Evolutionary conservation across 1,140 invertebrate species (phyloP).

Genomic region (Copidosoma floridanum): DNA sequence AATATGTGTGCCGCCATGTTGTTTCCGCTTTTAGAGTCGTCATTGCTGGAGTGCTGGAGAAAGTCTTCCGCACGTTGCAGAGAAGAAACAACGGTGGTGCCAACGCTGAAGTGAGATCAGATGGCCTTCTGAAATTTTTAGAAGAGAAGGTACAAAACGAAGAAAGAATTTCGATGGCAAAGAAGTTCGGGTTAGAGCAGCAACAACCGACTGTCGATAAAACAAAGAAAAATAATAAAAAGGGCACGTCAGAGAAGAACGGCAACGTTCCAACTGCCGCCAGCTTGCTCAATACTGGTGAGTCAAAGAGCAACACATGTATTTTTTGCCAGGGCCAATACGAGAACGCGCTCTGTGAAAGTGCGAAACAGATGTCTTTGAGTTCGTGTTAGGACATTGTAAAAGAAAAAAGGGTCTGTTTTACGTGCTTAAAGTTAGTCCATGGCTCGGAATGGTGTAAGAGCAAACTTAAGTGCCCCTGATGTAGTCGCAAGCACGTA

Average conservation of each 20-base stretch:
- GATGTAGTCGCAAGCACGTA: conserved; percentile 16
- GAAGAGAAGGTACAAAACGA: conserved; percentile 31
- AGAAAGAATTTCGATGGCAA: conserved; percentile 27
- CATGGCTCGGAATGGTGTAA: conserved; percentile 20
- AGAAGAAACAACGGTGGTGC: background rate
- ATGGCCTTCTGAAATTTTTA: conserved; percentile 33
- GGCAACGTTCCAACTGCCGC: background rate
- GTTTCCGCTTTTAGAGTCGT: conserved; percentile 42
- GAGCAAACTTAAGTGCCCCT: conserved; percentile 4
- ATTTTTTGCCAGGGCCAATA: background rate
- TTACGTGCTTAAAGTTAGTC: conserved; percentile 18
- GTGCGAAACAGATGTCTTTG: conserved; percentile 19
- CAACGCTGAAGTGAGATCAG: too few relatives aligned
- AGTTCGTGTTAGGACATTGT: conserved; percentile 12
- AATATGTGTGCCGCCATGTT: conserved; percentile 39
- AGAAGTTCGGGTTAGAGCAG: background rate
- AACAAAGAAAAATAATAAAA: background rate
- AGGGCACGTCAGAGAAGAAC: background rate
- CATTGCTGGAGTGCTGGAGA: conserved; percentile 36
- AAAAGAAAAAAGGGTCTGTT: conserved; percentile 19
- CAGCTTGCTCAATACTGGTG: background rate
- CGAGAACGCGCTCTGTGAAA: conserved; percentile 15
- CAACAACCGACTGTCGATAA: background rate
- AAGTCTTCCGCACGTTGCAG: conserved; percentile 35
- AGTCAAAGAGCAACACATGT: background rate